Evolutionary conservation across 2,113 vertebrate species (phyloP).

Genomic region (Rafetus swinhoei): DNA sequence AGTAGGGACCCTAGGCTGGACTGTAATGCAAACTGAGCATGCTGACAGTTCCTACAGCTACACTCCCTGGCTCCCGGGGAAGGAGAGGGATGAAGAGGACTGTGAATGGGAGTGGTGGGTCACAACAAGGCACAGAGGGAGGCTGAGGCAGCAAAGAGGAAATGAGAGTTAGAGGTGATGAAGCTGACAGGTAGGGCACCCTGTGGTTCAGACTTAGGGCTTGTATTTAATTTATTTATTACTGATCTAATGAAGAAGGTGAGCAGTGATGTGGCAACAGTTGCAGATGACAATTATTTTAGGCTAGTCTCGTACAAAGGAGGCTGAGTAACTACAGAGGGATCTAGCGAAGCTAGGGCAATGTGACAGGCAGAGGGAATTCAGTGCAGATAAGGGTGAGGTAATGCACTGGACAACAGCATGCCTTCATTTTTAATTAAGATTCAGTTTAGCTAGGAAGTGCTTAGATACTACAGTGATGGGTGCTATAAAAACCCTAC

Average conservation of each 20-base stretch:
- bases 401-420: background rate
- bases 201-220: background rate
- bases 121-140: background rate
- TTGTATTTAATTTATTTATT: background rate
- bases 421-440: background rate
- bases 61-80: background rate
- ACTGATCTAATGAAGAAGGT: background rate
- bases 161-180: background rate
- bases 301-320: background rate
- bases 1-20: background rate
- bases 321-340: background rate
- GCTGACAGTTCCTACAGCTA: background rate
- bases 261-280: background rate
- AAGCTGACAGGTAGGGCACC: background rate
- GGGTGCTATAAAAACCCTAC: background rate
- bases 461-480: conserved; percentile 10
- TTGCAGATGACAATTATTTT: background rate
- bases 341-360: background rate
- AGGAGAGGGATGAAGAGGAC: background rate
- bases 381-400: background rate
- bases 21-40: background rate
- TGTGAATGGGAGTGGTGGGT: background rate
- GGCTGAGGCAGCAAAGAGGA: background rate
- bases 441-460: conserved; percentile 14
- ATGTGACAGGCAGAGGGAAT: background rate